Evolutionary conservation across 2,113 vertebrate genomes (phyloP).

Genomic region (Oreochromis aureus): DNA sequence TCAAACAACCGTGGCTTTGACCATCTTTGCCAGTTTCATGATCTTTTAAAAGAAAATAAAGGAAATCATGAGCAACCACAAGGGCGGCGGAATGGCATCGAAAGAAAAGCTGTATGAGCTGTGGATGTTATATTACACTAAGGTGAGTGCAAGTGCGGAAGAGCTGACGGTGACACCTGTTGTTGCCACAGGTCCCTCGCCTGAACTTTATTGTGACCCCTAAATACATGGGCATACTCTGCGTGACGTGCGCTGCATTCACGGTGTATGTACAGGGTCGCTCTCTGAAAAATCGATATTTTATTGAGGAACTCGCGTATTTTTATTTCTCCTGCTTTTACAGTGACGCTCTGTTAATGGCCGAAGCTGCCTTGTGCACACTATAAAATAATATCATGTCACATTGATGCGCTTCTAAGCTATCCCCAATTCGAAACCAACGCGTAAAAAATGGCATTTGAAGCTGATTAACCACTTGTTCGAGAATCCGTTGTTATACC

Average conservation of each 20-base stretch:
- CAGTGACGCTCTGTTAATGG: neutral
- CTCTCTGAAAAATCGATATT: neutral
- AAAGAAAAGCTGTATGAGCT: constrained; percentile 86
- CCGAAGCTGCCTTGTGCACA: neutral
- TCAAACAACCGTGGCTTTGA: neutral
- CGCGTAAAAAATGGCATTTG: neutral
- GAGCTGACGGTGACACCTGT: constrained; percentile 64
- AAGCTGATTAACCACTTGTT: neutral
- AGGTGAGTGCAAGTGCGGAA: constrained; percentile 77
- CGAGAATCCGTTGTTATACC: constrained; percentile 1
- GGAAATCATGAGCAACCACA: constrained; percentile 42
- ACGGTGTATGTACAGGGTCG: neutral
- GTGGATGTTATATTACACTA: constrained; percentile 89
- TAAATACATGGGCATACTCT: neutral
- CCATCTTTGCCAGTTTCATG: constrained; percentile 2
- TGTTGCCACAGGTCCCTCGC: constrained; percentile 9
- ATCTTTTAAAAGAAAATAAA: constrained; percentile 16
- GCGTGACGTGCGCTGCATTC: neutral
- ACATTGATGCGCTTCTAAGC: neutral
- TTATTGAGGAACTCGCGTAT: constrained; percentile 8
- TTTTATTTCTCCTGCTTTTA: neutral
- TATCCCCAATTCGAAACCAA: neutral
- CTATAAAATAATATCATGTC: neutral
- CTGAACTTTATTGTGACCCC: constrained; percentile 3
- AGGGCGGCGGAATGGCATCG: constrained; percentile 78